Conservation (phyloP, 2,113 vertebrate species). For the Gavialis gangeticus region DNA sequence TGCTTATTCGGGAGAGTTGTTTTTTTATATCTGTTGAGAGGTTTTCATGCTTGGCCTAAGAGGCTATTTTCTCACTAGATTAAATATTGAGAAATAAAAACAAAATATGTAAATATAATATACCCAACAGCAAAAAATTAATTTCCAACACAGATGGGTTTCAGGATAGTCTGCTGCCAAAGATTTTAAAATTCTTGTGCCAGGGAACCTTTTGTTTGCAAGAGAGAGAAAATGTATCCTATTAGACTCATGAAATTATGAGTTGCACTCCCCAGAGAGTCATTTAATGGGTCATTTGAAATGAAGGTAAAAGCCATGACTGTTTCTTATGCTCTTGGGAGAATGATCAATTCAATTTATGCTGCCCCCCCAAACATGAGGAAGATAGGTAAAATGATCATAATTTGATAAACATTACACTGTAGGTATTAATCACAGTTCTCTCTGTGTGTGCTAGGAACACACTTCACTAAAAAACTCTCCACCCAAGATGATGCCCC, state of each 20-base stretch:
- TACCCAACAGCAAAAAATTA: slow-evolving; percentile 73
- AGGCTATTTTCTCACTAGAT: slow-evolving; percentile 65
- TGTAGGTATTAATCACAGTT: background rate
- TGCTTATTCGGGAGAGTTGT: background rate
- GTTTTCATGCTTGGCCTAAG: background rate
- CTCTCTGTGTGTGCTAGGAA: background rate
- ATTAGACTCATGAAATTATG: slow-evolving; percentile 68
- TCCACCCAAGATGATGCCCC: background rate
- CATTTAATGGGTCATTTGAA: slow-evolving; percentile 62
- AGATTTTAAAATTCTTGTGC: slow-evolving; percentile 66
- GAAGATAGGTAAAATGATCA: background rate
- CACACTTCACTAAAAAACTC: background rate
- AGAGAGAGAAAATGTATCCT: slow-evolving; percentile 68
- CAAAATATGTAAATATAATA: slow-evolving; percentile 77
- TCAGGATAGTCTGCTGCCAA: slow-evolving; percentile 69
- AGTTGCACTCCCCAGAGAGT: slow-evolving; percentile 55
- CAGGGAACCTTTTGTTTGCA: slow-evolving; percentile 64
- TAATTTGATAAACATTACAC: background rate
- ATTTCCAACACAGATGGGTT: slow-evolving; percentile 80
- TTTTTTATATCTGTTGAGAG: background rate
- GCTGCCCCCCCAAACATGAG: background rate
- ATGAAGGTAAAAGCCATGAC: slow-evolving; percentile 34
- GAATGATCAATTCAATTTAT: background rate
- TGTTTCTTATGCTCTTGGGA: slow-evolving; percentile 14
- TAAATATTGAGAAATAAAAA: slow-evolving; percentile 72